Base-by-base conservation (phyloP, 1,140 invertebrate genomes). In the Sitodiplosis mosellana region DNA sequence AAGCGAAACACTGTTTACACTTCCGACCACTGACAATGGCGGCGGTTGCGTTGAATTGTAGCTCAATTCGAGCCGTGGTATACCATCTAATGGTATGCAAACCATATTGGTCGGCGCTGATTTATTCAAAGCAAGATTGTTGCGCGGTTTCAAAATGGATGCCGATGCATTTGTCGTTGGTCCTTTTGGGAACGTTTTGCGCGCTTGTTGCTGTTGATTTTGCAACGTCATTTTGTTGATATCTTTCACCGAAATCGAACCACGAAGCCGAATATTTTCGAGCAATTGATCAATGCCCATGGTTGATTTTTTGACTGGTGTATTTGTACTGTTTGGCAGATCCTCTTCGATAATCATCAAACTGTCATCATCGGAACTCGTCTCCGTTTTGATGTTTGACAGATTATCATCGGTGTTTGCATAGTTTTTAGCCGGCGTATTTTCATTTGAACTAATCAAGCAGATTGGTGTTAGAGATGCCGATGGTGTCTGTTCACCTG, bases 121-220 rank as follows among this genome's bases (percentile, higher is more conserved):
- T 20, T 15, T 48, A 21, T 12, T 20, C 6, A 19, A 34, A 46
- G 38, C 14, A n/a, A n/a, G n/a, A 27, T 43, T 21, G 3, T 3
- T 10, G 10, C 27, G 27, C 27, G 27, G 27, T 27, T 27, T 27
- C 10, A 27, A 10, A 4, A 20, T 49, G 27, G 15, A 41, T 48
- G 10, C 49, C 46, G 12, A 42, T 42, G 50, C 58, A 42, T 20
- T 46, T 33, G 42, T 40, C 33, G 14, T 47, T 48, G 20, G 36
- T 44, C 2, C 38, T 22, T 53, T 55, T 1, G 56, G 56, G 46
- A 63, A 60, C 5, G 59, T 53, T 53, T 60, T 59, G 33, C 58
- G 41, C 5, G 56, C 57, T 38, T 52, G 52, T 38, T 54, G 53
- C 48, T 55, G 59, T 15, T 44, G 46, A 17, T 52, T 42, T 43